Evolutionary conservation across 1,140 invertebrate genomes (phyloP), one percentile per base, ranked within the genome.

Genomic region (Caenorhabditis inopinata): DNA sequence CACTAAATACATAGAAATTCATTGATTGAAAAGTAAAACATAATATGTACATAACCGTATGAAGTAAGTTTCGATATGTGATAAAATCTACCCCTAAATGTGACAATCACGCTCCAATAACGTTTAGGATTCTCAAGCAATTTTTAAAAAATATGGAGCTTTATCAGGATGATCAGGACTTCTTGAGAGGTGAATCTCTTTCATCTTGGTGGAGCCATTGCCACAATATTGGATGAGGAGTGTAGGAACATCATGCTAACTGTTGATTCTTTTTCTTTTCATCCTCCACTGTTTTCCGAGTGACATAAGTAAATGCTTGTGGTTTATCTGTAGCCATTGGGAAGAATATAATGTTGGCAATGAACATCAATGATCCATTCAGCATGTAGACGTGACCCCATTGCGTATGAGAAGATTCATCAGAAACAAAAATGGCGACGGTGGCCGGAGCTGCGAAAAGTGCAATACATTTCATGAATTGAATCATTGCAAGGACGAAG

Each of bases 321-420:
- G 85, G 85, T 79, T 85, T 32, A 18, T 87, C 85, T 1, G 83
- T 84, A 12, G 82, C 85, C 42, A 83, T 80, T 47, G 78, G 81
- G 46, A 74, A 86, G 68, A 85, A 85, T n/a, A 87, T 58, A 49
- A 80, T 73, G 58, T 85, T 85, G 2, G 77, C 78, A 32, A 79
- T 38, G 18, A 79, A 51, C 45, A 74, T 35, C 1, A 79, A 18
- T 3, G 21, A 42, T 42, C 78, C 78, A 47, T 79, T 79, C 0
- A 74, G 35, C 14, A 74, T 74, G 45, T 68, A 79, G 4, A 79
- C 78, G 38, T 58, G 45, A 35, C 58, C 58, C 78, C 78, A 79
- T 42, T 79, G 62, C 11, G 62, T 11, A 47, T 68, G 58, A 12
- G 35, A 38, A 11, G 35, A 46, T 58, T 80, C 79, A 47, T 80